Conservation (phyloP, 2,888 invertebrate species). For the Mesodorylaimus sp. region DNA sequence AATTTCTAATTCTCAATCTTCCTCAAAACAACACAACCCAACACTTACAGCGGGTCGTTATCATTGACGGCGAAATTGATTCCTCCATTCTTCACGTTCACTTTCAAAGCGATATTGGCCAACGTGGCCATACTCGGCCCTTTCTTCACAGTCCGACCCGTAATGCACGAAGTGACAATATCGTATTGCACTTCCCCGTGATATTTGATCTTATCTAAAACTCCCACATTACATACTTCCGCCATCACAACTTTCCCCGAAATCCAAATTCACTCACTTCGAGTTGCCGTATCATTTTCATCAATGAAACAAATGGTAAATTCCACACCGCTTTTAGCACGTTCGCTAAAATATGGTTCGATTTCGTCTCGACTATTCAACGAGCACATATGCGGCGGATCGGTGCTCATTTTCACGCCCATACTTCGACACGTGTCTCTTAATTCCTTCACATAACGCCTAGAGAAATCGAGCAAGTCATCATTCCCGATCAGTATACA, state of each 20-base stretch:
- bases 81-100: neutral
- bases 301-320: neutral
- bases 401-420: constrained; percentile 3
- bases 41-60: too few species aligned
- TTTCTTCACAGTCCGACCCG: neutral
- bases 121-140: too few species aligned
- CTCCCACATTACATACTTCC: neutral
- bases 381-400: neutral
- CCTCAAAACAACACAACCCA: too few species aligned
- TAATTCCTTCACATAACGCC: too few species aligned
- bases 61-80: too few species aligned
- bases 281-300: neutral
- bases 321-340: neutral
- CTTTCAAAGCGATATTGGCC: neutral
- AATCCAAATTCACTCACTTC: too few species aligned
- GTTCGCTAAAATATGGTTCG: neutral
- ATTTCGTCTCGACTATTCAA: neutral
- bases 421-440: too few species aligned
- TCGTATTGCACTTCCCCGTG: neutral
- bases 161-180: neutral
- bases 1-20: too few species aligned
- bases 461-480: too few species aligned
- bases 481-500: too few species aligned
- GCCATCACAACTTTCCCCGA: neutral
- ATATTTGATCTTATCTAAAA: neutral